These are phyloP conservation scores for Atlantisia rogersi DNA, from an alignment of 2,113 vertebrate species.

Conservation along the genomic window DNA sequence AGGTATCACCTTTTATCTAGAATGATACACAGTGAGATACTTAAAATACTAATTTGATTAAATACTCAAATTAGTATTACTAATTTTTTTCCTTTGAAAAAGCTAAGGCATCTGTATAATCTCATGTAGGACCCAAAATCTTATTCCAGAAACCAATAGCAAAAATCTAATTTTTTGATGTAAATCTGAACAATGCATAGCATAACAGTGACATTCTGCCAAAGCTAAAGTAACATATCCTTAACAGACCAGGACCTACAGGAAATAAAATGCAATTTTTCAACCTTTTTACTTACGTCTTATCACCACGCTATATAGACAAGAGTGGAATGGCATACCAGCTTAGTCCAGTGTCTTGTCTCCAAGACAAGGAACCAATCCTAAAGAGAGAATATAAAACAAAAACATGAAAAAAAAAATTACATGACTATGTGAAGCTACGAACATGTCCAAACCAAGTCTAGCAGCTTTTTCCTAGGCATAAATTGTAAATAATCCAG, in stretches of 20 bases:
- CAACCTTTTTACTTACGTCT: neutral
- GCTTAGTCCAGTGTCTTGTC: neutral
- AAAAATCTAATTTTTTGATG: neutral
- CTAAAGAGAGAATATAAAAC: neutral
- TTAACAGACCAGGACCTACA: neutral
- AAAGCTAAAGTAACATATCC: neutral
- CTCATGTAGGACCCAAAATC: neutral
- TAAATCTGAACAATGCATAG: neutral
- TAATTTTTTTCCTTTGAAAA: neutral
- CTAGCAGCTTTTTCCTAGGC: neutral
- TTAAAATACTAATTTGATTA: neutral
- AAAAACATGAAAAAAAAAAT: neutral
- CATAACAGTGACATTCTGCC: neutral
- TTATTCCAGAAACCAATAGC: neutral
- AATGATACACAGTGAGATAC: neutral
- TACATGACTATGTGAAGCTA: neutral
- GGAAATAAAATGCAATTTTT: accelerated
- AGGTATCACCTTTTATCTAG: neutral
- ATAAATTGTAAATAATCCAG: neutral
- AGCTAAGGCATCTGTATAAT: neutral
- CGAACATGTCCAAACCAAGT: neutral
- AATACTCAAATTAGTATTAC: no score
- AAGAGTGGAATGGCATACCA: neutral
- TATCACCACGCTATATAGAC: neutral
- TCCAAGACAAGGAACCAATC: neutral